Conservation (phyloP, 2,888 invertebrate genomes). For the Microdon myrmicae region DNA sequence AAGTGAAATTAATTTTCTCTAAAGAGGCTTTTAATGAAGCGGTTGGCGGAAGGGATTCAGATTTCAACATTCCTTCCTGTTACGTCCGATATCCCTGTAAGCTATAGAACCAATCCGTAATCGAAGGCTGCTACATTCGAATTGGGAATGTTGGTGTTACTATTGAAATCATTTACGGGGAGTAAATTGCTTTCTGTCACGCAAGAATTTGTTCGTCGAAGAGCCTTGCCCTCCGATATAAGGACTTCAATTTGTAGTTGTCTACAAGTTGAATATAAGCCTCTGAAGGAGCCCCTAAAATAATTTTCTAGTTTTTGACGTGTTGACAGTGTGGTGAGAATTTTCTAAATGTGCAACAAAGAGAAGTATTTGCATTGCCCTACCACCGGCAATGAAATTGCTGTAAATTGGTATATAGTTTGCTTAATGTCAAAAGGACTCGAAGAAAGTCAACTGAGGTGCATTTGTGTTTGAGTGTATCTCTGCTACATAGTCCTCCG, state of each 20-base stretch:
- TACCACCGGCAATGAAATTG: slow-evolving; percentile 11
- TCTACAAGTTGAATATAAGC: too few species aligned
- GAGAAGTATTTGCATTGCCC: slow-evolving; percentile 32
- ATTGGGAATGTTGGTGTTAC: slow-evolving; percentile 36
- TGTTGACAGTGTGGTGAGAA: slow-evolving; percentile 29
- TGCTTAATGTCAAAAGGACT: too few species aligned
- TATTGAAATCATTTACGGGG: slow-evolving; percentile 31
- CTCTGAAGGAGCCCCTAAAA: slow-evolving; percentile 31
- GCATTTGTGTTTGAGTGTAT: too few species aligned
- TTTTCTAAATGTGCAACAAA: slow-evolving; percentile 26
- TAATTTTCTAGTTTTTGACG: slow-evolving; percentile 45
- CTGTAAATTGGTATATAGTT: too few species aligned
- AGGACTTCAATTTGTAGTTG: too few species aligned
- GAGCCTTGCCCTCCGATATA: too few species aligned
- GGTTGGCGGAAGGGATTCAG: slow-evolving; percentile 46
- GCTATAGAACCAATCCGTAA: too few species aligned
- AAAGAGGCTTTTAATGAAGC: slow-evolving; percentile 50
- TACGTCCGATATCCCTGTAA: background rate
- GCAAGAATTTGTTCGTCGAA: slow-evolving; percentile 26
- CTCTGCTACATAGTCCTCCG: too few species aligned
- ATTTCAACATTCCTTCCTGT: slow-evolving; percentile 40
- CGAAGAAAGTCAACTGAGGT: too few species aligned
- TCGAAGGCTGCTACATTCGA: too few species aligned
- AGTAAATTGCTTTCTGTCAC: slow-evolving; percentile 38
- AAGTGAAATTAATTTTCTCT: slow-evolving; percentile 38